Base-by-base conservation (phyloP, 2,888 invertebrate species). In the Dicyrtomina minuta region DNA sequence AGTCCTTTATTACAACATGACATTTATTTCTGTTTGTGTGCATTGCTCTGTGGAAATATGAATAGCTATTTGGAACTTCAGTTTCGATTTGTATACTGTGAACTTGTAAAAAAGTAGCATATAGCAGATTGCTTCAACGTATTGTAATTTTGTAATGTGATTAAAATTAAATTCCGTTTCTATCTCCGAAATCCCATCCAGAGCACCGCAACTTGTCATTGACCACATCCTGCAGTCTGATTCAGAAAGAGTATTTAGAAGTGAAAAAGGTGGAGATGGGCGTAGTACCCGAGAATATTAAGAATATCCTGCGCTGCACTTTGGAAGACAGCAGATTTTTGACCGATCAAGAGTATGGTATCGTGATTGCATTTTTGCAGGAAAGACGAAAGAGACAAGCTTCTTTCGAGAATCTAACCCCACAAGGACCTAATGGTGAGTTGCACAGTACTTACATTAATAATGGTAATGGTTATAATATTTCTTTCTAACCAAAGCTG, bases 191-290 rank as follows among this genome's bases (percentile, higher is more conserved):
- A n/a, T n/a, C n/a, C n/a, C 24, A 24, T 53, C 24, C 53, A 55
- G 67, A 67, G 26, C 67, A 67, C 27, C 43, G 67, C 33, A 67
- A 67, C 41, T 59, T 67, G 67, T 49, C 67, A 5, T 22, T 67
- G 20, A 26, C 3, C 1, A 51, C 27, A 13, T 58, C 67, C 1
- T 67, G 20, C n/a, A 10, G 49, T 1, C 39, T 59, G 15, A 58
- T 67, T 43, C 59, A 67, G 15, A 67, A 67, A 27, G 24, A 33
- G 26, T 67, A 59, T 20, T 26, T n/a, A 15, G 67, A 59, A 2
- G 27, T 67, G 5, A 44, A 46, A 24, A 67, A 59, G 33, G 46
- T 49, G 39, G 67, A 67, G 15, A 59, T 59, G 20, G 59, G 67
- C 2, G 1, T 2, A 12, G n/a, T 43, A 12, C 66, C 66, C 24